Conservation (phyloP, 1,140 invertebrate genomes). For the Drosophila saltans region DNA sequence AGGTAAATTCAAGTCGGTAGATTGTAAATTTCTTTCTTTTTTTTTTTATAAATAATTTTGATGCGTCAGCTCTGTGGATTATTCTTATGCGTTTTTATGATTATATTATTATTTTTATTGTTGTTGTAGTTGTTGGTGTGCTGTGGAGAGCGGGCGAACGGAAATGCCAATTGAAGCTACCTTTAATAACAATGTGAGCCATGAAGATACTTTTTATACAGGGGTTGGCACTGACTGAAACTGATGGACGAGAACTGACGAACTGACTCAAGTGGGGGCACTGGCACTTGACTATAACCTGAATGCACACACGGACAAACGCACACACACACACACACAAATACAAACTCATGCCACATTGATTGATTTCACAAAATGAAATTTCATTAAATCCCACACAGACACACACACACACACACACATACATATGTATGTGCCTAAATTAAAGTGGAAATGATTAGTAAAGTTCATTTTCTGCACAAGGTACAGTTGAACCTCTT, state of each 20-base stretch:
- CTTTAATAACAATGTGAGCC: constrained; percentile 67
- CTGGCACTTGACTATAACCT: constrained; percentile 50
- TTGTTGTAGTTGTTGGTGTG: constrained; percentile 26
- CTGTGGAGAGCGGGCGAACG: constrained; percentile 49
- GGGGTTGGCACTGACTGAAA: constrained; percentile 31
- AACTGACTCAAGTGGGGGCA: constrained; percentile 60
- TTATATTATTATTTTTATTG: constrained; percentile 38
- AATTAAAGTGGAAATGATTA: constrained; percentile 35
- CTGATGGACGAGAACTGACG: constrained; percentile 19
- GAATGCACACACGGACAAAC: constrained; percentile 16
- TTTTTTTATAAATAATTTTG: constrained; percentile 22
- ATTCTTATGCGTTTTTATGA: constrained; percentile 64
- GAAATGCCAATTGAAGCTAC: constrained; percentile 79
- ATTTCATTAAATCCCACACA: constrained; percentile 11
- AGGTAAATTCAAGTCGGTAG: background rate
- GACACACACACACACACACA: constrained; percentile 28
- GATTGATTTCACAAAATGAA: constrained; percentile 50
- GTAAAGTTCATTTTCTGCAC: constrained; percentile 26
- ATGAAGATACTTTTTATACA: constrained; percentile 52
- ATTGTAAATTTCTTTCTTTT: background rate
- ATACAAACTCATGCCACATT: constrained; percentile 27
- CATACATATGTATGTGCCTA: constrained; percentile 22
- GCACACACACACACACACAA: background rate
- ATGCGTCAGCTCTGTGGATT: constrained; percentile 62
- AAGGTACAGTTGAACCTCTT: constrained; percentile 50